These are phyloP conservation scores for Achatina immaculata DNA, from an alignment of 1,140 invertebrate species.

Conservation along the genomic window DNA sequence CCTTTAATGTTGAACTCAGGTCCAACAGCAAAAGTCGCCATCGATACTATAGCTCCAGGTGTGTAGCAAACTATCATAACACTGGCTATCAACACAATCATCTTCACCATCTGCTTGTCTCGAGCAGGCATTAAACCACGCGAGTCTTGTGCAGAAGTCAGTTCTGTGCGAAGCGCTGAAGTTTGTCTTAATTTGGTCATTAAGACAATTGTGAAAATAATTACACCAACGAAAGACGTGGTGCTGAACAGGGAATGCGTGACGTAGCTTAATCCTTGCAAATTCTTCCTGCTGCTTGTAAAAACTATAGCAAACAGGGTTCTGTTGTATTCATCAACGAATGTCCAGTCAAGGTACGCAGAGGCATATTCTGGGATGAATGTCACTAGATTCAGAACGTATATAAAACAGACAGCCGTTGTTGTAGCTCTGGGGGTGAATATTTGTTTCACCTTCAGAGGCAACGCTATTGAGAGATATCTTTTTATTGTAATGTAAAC, in stretches of 20 bases:
- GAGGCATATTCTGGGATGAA: conserved; percentile 4
- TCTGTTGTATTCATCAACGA: neutral
- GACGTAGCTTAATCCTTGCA: neutral
- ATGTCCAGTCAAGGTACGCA: neutral
- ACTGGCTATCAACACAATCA: conserved; percentile 6
- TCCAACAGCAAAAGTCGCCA: neutral
- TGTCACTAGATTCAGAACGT: neutral
- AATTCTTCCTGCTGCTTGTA: neutral
- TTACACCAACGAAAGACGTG: neutral
- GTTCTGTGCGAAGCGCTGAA: neutral
- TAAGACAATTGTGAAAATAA: conserved; percentile 12
- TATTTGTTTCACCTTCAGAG: conserved; percentile 12
- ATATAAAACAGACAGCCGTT: neutral
- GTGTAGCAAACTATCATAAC: neutral
- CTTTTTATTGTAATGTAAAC: no score
- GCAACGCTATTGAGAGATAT: conserved; percentile 14
- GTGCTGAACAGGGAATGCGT: neutral
- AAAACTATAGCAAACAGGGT: neutral
- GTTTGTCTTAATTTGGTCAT: conserved; percentile 1
- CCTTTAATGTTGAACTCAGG: conserved; percentile 18
- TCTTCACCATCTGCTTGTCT: neutral
- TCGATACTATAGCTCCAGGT: neutral
- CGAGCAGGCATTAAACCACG: neutral
- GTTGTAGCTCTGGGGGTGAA: neutral
- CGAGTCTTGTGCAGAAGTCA: neutral